These are phyloP conservation scores for Sternotherus odoratus DNA, from an alignment of 2,797 vertebrate species.

Conservation along the genomic window DNA sequence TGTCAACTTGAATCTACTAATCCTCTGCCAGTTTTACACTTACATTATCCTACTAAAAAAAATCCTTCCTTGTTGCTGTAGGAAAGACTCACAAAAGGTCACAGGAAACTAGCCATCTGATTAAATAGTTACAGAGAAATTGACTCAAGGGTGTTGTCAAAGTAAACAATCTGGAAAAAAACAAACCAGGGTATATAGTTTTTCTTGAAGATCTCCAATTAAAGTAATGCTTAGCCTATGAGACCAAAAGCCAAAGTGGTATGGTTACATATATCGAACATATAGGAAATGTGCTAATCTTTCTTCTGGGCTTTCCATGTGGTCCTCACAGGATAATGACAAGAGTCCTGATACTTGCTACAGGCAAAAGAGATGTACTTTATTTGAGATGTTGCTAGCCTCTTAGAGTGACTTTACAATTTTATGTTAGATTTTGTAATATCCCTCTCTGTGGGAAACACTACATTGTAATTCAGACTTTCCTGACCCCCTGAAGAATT, in stretches of 20 bases:
- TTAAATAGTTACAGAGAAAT: not conserved
- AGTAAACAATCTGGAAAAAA: not conserved
- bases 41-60: not conserved
- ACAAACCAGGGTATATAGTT: not conserved
- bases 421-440: constrained; percentile 46
- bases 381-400: not conserved
- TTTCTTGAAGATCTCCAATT: not conserved
- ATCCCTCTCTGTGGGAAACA: constrained; percentile 50
- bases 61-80: not conserved
- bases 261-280: not conserved
- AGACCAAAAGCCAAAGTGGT: not conserved
- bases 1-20: not conserved
- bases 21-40: not conserved
- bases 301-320: not conserved
- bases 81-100: not conserved
- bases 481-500: constrained; percentile 44
- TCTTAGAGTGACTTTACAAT: not conserved
- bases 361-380: constrained; percentile 10
- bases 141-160: not conserved
- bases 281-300: not conserved
- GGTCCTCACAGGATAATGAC: not conserved
- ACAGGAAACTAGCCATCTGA: not conserved
- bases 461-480: constrained; percentile 45
- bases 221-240: not conserved
- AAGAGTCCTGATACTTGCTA: not conserved